phyloP scores from a whole-genome alignment of 1,140 invertebrate genomes.

The Drosophila tropicalis region DNA sequence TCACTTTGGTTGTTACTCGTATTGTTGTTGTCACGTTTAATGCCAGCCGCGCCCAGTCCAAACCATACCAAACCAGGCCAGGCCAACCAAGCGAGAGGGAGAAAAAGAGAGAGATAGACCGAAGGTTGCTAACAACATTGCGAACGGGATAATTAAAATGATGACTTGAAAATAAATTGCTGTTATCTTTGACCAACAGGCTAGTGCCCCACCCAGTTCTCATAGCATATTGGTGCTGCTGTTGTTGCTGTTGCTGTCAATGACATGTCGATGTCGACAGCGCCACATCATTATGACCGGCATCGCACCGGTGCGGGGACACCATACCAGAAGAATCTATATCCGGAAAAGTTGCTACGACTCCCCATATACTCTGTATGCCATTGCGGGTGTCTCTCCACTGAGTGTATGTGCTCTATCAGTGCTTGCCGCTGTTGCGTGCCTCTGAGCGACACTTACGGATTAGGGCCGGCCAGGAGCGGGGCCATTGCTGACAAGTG shows the following conservation, averaged over 20 bases:
- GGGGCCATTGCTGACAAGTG: conserved; percentile 52
- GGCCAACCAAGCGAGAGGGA: no score
- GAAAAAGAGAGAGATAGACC: no score
- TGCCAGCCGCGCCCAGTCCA: conserved; percentile 67
- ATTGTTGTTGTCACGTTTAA: conserved; percentile 73
- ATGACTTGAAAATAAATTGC: conserved; percentile 83
- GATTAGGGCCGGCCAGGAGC: conserved; percentile 68
- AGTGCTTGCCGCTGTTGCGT: conserved; percentile 69
- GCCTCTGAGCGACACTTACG: conserved; percentile 79
- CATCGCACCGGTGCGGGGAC: neutral
- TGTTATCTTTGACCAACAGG: conserved; percentile 83
- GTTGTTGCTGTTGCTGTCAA: conserved; percentile 46
- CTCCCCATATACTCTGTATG: conserved; percentile 15
- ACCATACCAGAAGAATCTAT: neutral
- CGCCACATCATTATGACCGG: conserved; percentile 69
- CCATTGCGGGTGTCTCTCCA: conserved; percentile 21
- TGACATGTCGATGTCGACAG: conserved; percentile 75
- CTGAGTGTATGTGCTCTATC: conserved; percentile 77
- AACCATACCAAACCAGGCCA: conserved; percentile 32
- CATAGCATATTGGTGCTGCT: conserved; percentile 19
- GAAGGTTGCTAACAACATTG: conserved; percentile 58
- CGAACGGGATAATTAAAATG: conserved; percentile 83
- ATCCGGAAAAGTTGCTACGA: conserved; percentile 5
- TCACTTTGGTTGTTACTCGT: conserved; percentile 23
- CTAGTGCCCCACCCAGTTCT: conserved; percentile 51